Base-by-base conservation (phyloP, 2,888 invertebrate genomes). In the Thymelicus acteon region DNA sequence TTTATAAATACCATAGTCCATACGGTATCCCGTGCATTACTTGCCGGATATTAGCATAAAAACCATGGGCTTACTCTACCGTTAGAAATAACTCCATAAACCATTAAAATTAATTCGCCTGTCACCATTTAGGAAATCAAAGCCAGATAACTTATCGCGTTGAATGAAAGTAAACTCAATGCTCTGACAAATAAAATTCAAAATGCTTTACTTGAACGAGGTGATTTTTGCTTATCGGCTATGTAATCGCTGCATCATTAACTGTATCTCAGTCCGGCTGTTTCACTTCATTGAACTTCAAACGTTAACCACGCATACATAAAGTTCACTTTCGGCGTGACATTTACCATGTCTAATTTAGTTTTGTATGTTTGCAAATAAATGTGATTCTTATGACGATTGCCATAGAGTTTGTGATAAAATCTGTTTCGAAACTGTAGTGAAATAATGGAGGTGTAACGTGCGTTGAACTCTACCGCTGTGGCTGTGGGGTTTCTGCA, bases 341-440 rank as follows among this genome's bases (percentile, higher is more conserved):
- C 57, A 13, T 31, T 6, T 13, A 13, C 31, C 31, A 31, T 57
- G 3, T 52, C 49, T 52, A 52, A 52, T 52, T 57, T 57, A 57
- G 57, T 57, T 57, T 57, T 57, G 31, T 57, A 13, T 57, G 57
- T 57, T 24, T 31, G 57, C 57, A 57, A 57, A 57, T 57, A 57
- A 57, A 57, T 74, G 57, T 67, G 72, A 74, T 71, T 64, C 73
- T 49, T 72, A 47, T 58, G 74, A 74, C 73, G 72, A 72, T 37
- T 7, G 57, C 44, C 13, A 49, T 60, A 37, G 31, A 37, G 58
- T 60, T 40, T 58, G 37, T 12, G 40, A 37, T 52, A 31, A 39
- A 15, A 39, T 15, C 12, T 7, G 40, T 37, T 39, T 31, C n/a
- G 40, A 66, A n/a, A 65, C 52, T 48, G n/a, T 19, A 49, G 49